A percentile compares a stretch with the other conserved stretches of the same genome.
These are phyloP conservation scores for Mylabris phalerata DNA, from an alignment of 1,140 invertebrate genomes.

Conservation along the genomic window DNA sequence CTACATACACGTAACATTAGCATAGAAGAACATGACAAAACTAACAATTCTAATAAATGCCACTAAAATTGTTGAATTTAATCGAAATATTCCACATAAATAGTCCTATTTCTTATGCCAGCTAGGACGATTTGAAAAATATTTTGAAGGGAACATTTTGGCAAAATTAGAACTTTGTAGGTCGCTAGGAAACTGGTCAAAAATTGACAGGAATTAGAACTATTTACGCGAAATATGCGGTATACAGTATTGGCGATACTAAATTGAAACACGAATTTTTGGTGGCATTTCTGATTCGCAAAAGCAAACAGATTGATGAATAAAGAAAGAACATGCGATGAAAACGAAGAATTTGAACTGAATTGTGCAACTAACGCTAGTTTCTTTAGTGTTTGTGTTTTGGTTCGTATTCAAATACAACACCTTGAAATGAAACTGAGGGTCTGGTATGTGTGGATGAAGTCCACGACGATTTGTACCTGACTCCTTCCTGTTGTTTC, in stretches of 20 bases:
- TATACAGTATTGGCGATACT: too few relatives aligned
- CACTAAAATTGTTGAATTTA: too few relatives aligned
- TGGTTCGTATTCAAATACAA: constrained; percentile 24
- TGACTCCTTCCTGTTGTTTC: constrained; percentile 43
- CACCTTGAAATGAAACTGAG: constrained; percentile 69
- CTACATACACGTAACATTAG: constrained; percentile 42
- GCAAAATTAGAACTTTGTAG: too few relatives aligned
- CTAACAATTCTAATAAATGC: neutral
- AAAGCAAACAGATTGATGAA: neutral
- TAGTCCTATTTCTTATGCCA: too few relatives aligned
- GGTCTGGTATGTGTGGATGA: constrained; percentile 52
- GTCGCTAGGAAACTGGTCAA: too few relatives aligned
- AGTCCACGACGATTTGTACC: constrained; percentile 45
- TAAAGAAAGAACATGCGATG: constrained; percentile 14
- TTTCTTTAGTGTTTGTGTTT: constrained; percentile 3
- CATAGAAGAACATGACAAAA: constrained; percentile 8
- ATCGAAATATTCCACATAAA: too few relatives aligned
- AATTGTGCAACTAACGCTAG: constrained; percentile 6
- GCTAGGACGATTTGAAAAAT: too few relatives aligned
- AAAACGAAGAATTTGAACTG: constrained; percentile 13
- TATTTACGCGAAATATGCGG: too few relatives aligned
- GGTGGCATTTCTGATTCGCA: neutral
- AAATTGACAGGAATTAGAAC: too few relatives aligned
- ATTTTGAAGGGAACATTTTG: too few relatives aligned
- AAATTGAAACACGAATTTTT: too few relatives aligned